Base-by-base conservation (phyloP, 2,113 vertebrate species). In the Grantiella picta region DNA sequence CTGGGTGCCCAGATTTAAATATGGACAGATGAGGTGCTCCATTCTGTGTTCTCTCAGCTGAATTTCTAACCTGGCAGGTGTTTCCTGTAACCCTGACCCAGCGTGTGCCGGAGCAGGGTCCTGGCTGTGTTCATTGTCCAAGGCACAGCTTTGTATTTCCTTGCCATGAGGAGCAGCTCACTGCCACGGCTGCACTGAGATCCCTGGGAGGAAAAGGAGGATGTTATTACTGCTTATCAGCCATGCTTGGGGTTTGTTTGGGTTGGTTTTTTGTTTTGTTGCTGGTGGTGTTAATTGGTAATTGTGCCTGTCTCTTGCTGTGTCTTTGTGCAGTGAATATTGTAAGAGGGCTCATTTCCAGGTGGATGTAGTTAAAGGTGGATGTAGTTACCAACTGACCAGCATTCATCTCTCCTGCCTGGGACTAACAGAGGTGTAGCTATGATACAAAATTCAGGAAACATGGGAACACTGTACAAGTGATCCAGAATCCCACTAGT, bases 401-500 rank as follows among this genome's bases (percentile, higher is more conserved):
- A 54, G 66, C 52, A 36, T 21, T 81, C 66, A 21, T 19, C 86
- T 56, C 13, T 75, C 28, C 47, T 56, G 28, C 60, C 59, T 24
- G 53, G 31, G 54, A 28, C 42, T 23, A 15, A 23, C 38, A 25
- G 45, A 47, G n/a, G 5, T 73, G 33, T 18, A 44, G 42, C 28
- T 38, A 17, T 25, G 60, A 14, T 3, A 42, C 0, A 0, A 9
- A 75, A 28, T n/a, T 63, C 36, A 40, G 22, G 35, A 40, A 59
- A 29, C n/a, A 49, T 23, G 17, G 54, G 38, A 60, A 53, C 61
- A 15, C 38, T 59, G 12, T n/a, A 13, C 50, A 35, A 42, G 16
- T 61, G 42, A 70, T 44, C 35, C 40, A 60, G 27, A 78, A 35
- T 70, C 23, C 47, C 54, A 15, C 12, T 20, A 21, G 14, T 15